Base-by-base conservation (phyloP, 2,797 vertebrate genomes). In the Enteromius unitaeniatus region DNA sequence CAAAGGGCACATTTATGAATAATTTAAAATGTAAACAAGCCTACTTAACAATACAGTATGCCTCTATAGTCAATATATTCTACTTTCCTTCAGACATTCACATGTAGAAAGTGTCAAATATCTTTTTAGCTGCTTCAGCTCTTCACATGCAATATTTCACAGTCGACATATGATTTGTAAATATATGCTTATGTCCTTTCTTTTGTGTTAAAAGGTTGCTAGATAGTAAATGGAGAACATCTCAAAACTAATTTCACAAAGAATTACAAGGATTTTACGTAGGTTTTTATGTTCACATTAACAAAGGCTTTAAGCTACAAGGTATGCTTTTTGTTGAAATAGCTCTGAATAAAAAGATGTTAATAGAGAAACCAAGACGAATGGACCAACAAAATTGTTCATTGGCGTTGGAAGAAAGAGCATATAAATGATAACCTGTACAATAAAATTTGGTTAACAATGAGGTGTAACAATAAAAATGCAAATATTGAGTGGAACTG, bases 1-100 rank as follows among this genome's bases (percentile, higher is more conserved):
- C 17, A 72, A 45, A 82, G 65, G 53, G 19, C 31, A 53, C 21
- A 28, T 69, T 51, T 65, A 72, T 62, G 49, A 83, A 83, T 77
- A 58, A 83, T 77, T 83, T 13, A 58, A 19, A 45, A 28, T 67
- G 17, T 67, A 28, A 68, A 77, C 73, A 31, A 37, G 72, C n/a
- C 28, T 42, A 26, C 60, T 75, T 67, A 74, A 73, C 55, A 51
- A 21, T 74, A 49, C 6, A 51, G 31, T 40, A 51, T 26, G 15
- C 14, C 28, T 37, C 55, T 51, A n/a, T 26, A 65, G 6, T 65
- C 45, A 34, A 49, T 34, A 53, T 53, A 64, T 19, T 51, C 26
- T 65, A 45, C 9, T 13, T 55, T 65, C n/a, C 31, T 67, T 17
- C 7, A 67, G 9, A 60, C 9, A 9, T 42, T 15, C 6, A 15